Conservation (phyloP, 2,888 invertebrate genomes). For the Charanyca ferruginea region DNA sequence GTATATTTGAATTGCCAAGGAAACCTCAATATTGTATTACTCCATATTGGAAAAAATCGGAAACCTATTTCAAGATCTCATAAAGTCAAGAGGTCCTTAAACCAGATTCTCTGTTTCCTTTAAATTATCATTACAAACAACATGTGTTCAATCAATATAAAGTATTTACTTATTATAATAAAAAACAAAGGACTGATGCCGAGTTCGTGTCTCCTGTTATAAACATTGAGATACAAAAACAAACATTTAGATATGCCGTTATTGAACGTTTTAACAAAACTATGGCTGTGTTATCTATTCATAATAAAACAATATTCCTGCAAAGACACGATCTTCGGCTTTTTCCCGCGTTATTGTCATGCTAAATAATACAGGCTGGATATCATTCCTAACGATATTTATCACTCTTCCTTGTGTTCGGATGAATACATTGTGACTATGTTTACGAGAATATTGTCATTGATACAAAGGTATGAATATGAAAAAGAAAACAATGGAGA, state of each 20-base stretch:
- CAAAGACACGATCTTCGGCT: conserved; percentile 23
- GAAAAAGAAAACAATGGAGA: conserved; percentile 3
- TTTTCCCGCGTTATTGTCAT: conserved; percentile 20
- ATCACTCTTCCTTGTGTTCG: conserved; percentile 10
- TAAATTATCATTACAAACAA: conserved; percentile 15
- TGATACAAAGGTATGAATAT: conserved; percentile 24
- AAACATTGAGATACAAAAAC: conserved; percentile 56
- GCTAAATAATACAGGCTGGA: conserved; percentile 30
- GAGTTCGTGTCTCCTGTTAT: conserved; percentile 51
- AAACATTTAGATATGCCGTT: conserved; percentile 40
- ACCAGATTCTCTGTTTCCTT: conserved; percentile 7
- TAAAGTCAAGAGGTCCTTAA: conserved; percentile 11
- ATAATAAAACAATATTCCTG: conserved; percentile 32
- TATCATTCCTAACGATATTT: conserved; percentile 23
- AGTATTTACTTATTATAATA: conserved; percentile 41
- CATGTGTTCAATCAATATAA: conserved; percentile 24
- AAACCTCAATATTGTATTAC: neutral
- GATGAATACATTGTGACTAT: conserved; percentile 30
- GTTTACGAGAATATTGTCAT: conserved; percentile 20
- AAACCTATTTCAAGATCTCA: neutral
- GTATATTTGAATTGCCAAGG: neutral
- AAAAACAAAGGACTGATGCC: conserved; percentile 45
- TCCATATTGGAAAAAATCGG: neutral
- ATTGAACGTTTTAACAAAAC: conserved; percentile 60
- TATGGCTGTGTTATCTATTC: conserved; percentile 57